Conservation (phyloP, 2,888 invertebrate genomes). For the Orthosia cruda region DNA sequence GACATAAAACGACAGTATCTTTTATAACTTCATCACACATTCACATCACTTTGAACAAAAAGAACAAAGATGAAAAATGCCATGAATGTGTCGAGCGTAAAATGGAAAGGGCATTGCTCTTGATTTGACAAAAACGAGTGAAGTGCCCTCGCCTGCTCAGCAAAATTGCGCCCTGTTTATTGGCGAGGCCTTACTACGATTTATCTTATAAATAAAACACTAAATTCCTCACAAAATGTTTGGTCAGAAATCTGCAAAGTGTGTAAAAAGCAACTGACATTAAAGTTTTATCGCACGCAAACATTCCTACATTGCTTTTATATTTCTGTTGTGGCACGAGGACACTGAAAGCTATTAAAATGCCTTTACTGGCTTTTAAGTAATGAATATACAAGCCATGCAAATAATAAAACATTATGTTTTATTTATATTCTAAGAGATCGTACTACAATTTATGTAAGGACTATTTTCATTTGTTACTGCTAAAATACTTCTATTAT, state of each 20-base stretch:
- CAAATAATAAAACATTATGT: slow-evolving; percentile 11
- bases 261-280: slow-evolving; percentile 50
- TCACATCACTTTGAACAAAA: slow-evolving; percentile 44
- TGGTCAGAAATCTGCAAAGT: slow-evolving; percentile 40
- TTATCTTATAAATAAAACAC: slow-evolving; percentile 68
- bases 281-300: slow-evolving; percentile 61
- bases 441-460: background rate
- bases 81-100: slow-evolving; percentile 68
- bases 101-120: slow-evolving; percentile 70
- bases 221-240: slow-evolving; percentile 46
- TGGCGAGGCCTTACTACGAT: slow-evolving; percentile 72
- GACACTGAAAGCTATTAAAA: slow-evolving; percentile 50
- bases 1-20: slow-evolving; percentile 9
- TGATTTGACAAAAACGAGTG: slow-evolving; percentile 82
- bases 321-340: slow-evolving; percentile 40
- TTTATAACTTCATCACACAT: slow-evolving; percentile 17
- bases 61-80: slow-evolving; percentile 64
- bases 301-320: slow-evolving; percentile 55
- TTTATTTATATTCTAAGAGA: background rate
- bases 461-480: background rate
- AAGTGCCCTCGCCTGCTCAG: slow-evolving; percentile 76
- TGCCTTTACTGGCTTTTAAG: slow-evolving; percentile 51
- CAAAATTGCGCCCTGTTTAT: slow-evolving; percentile 79
- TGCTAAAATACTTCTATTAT: background rate
- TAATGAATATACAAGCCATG: slow-evolving; percentile 45